These are phyloP conservation scores for Heliconius nattereri DNA, from an alignment of 1,140 invertebrate species.

Conservation along the genomic window DNA sequence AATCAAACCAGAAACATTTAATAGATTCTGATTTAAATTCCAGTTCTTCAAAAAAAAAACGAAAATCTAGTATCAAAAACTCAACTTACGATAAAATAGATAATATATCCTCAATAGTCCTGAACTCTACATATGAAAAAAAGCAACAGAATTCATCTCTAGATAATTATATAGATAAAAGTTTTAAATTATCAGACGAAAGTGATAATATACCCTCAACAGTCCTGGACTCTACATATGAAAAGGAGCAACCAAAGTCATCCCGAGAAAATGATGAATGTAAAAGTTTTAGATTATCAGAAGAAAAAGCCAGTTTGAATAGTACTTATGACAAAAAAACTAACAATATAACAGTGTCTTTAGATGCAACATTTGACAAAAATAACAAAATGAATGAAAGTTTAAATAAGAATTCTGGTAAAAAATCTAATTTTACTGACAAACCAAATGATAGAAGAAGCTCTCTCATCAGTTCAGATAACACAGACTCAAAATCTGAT, in stretches of 20 bases:
- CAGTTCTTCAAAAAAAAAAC: constrained; percentile 24
- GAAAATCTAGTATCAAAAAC: constrained; percentile 34
- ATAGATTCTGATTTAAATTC: neutral
- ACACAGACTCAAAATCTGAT: constrained; percentile 45
- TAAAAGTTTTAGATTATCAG: neutral
- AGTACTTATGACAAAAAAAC: constrained; percentile 44
- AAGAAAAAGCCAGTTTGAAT: constrained; percentile 29
- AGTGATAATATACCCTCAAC: constrained; percentile 15
- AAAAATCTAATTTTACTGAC: constrained; percentile 42
- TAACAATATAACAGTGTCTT: constrained; percentile 10
- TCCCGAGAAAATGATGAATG: neutral
- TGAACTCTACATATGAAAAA: constrained; percentile 33
- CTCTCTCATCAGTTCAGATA: constrained; percentile 58
- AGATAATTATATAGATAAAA: too few species aligned
- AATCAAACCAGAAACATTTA: neutral
- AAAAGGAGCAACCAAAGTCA: constrained; percentile 20
- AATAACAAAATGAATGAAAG: constrained; percentile 38
- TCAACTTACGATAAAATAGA: constrained; percentile 34
- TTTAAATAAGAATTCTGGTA: constrained; percentile 34
- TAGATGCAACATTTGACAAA: constrained; percentile 36
- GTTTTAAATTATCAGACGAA: constrained; percentile 14
- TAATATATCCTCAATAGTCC: constrained; percentile 9
- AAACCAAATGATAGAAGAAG: constrained; percentile 32
- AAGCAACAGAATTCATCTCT: too few species aligned
- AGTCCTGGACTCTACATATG: constrained; percentile 29